Percentiles rank a stretch among this genome's conserved stretches.
Evolutionary conservation across 2,113 vertebrate genomes (phyloP).

Genomic region (Microtus pennsylvanicus): DNA sequence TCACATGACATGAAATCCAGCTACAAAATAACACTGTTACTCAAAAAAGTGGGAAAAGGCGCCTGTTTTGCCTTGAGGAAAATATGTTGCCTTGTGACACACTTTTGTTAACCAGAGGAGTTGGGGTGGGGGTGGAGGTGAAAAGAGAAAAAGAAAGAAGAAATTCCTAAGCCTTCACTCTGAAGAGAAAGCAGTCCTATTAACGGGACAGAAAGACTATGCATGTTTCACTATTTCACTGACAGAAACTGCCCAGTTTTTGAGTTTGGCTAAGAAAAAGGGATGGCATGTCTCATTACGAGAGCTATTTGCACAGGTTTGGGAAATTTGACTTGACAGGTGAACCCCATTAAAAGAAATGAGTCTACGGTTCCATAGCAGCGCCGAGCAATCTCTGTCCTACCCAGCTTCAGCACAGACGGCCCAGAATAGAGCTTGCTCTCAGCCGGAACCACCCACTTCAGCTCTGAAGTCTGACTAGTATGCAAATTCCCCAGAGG

Average conservation of each 20-base stretch:
- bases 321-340: constrained; percentile 48
- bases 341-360: background rate
- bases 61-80: constrained; percentile 5
- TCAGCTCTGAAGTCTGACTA: constrained; percentile 69
- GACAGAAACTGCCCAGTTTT: constrained; percentile 6
- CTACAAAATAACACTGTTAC: background rate
- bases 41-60: background rate
- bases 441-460: constrained; percentile 70
- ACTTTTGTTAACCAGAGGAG: constrained; percentile 22
- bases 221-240: background rate
- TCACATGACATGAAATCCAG: background rate
- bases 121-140: background rate
- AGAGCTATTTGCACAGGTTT: background rate
- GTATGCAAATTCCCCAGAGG: constrained; percentile 76
- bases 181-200: background rate
- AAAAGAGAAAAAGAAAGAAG: background rate
- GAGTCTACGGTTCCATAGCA: background rate
- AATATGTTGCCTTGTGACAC: background rate
- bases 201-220: background rate
- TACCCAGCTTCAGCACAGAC: background rate
- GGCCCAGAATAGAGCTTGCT: constrained; percentile 68
- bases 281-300: background rate
- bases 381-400: background rate
- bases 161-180: background rate
- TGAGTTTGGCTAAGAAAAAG: background rate